A percentile compares a stretch with the other conserved stretches of the same genome.
These are phyloP conservation scores for Dendrolimus houi DNA, from an alignment of 2,888 invertebrate genomes.

Conservation along the genomic window DNA sequence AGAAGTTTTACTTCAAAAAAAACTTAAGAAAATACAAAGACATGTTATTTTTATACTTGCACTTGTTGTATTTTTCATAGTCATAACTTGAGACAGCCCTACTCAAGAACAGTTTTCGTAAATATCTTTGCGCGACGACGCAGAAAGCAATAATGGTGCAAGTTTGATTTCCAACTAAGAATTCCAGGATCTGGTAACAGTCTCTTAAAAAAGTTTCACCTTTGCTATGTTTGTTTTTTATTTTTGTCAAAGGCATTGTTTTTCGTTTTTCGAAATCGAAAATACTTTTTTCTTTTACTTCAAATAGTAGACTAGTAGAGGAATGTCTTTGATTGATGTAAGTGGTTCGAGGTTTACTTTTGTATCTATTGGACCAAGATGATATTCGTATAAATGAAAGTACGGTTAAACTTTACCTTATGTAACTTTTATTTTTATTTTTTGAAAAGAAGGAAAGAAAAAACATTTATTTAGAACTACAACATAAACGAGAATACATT, in stretches of 20 bases:
- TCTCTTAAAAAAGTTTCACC: not conserved
- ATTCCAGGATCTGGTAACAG: not conserved
- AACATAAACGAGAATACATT: no score
- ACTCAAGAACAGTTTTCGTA: constrained; percentile 28
- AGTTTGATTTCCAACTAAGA: constrained; percentile 28
- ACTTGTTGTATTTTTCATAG: constrained; percentile 31
- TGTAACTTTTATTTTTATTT: no score
- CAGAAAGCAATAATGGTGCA: constrained; percentile 53
- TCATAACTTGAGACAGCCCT: constrained; percentile 11
- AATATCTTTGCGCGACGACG: constrained; percentile 51
- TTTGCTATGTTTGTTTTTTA: not conserved
- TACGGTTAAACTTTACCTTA: no score
- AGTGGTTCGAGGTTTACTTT: constrained; percentile 2
- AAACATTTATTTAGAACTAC: no score
- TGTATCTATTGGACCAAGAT: no score
- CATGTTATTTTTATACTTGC: no score
- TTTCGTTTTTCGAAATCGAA: not conserved
- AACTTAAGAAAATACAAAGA: no score
- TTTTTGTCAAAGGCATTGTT: not conserved
- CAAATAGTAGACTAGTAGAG: not conserved
- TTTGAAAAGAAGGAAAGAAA: no score
- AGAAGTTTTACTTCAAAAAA: no score
- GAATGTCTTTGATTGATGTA: constrained; percentile 1
- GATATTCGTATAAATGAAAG: no score
- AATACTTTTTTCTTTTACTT: no score